Conservation (phyloP, 1,140 invertebrate species). For the Hycleus phaleratus region DNA sequence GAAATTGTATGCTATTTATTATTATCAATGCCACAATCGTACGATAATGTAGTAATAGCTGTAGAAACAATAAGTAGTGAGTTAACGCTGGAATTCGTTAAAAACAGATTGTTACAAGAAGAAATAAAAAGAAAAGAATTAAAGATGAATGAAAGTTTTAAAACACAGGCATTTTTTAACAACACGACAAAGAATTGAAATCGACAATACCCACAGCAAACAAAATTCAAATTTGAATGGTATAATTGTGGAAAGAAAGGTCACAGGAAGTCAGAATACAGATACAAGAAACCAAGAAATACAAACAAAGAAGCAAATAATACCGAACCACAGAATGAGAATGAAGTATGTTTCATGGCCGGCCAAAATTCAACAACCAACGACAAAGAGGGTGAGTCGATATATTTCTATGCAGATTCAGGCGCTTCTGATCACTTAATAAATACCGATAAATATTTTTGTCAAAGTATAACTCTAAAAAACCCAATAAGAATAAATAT, state of each 20-base stretch:
- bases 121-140: not conserved
- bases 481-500: not conserved
- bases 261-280: not conserved
- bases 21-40: constrained; percentile 34
- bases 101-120: not conserved
- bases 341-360: not conserved
- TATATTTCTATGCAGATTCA: not conserved
- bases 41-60: constrained; percentile 39
- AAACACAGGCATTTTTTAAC: not conserved
- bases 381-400: not conserved
- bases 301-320: not conserved
- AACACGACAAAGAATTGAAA: not conserved
- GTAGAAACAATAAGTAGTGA: constrained; percentile 40
- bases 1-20: constrained; percentile 36
- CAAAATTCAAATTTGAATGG: not conserved
- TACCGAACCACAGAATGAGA: not conserved
- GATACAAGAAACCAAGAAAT: not conserved
- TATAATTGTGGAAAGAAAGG: not conserved
- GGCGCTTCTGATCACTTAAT: not conserved
- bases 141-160: no score
- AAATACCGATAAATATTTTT: constrained; percentile 1
- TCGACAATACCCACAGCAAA: not conserved
- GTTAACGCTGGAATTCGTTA: constrained; percentile 18
- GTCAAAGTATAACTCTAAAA: not conserved
- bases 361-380: not conserved